phyloP scores from a whole-genome alignment of 2,797 vertebrate species.

The Molossus alvarezi region DNA sequence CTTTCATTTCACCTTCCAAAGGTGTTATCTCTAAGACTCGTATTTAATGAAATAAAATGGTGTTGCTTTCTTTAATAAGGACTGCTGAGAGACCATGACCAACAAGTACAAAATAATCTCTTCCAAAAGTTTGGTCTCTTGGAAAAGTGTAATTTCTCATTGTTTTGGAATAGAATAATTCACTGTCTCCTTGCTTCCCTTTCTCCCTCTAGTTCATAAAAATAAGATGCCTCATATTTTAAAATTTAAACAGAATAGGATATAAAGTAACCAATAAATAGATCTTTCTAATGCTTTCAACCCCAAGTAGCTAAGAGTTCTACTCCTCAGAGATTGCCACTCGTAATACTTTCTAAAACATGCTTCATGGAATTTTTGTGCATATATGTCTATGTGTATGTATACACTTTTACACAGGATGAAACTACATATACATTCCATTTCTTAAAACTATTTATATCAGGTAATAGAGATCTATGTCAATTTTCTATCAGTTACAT shows the following conservation, averaged over 20 bases:
- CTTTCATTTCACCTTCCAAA: slow-evolving; percentile 21
- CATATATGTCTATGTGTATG: neutral
- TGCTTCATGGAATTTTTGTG: neutral
- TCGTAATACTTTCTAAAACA: neutral
- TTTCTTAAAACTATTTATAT: neutral
- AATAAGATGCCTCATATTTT: neutral
- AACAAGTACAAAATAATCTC: neutral
- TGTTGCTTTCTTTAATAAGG: slow-evolving; percentile 32
- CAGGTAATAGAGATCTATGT: neutral
- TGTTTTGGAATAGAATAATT: neutral
- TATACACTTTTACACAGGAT: neutral
- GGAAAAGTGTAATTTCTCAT: neutral
- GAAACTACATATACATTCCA: neutral
- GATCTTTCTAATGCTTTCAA: neutral
- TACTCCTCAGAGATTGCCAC: neutral
- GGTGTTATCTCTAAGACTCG: neutral
- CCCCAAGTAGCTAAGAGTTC: neutral
- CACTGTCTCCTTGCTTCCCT: neutral
- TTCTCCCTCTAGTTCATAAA: neutral
- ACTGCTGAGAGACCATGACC: neutral
- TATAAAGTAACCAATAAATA: neutral
- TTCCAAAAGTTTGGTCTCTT: neutral
- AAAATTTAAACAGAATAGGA: neutral
- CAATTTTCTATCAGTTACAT: neutral
- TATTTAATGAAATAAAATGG: slow-evolving; percentile 11